Evolutionary conservation across 2,888 invertebrate genomes (phyloP).

Genomic region (Tiliacea citrago): DNA sequence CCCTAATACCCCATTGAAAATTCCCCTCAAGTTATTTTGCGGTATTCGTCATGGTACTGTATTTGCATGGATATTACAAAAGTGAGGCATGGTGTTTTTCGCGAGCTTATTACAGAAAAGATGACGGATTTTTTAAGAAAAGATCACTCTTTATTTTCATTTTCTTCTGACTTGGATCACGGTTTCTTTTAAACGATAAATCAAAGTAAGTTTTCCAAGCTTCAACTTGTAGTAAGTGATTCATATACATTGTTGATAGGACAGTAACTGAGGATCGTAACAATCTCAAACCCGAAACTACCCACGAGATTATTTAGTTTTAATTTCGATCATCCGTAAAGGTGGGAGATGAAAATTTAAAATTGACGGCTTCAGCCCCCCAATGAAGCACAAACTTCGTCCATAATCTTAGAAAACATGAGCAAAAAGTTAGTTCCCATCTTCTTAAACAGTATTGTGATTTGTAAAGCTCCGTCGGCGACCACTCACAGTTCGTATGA

Average conservation of each 20-base stretch:
- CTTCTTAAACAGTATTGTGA: constrained; percentile 55
- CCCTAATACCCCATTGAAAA: constrained; percentile 47
- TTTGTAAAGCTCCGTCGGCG: constrained; percentile 61
- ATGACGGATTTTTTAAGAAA: not conserved
- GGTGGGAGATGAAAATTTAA: constrained; percentile 19
- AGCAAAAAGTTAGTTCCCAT: constrained; percentile 25
- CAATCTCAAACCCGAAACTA: constrained; percentile 21
- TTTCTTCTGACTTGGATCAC: not conserved
- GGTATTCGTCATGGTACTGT: constrained; percentile 34
- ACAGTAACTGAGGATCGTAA: constrained; percentile 20
- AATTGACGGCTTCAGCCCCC: constrained; percentile 4
- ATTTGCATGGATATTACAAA: constrained; percentile 49
- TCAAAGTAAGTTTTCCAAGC: constrained; percentile 17
- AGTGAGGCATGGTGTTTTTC: constrained; percentile 11
- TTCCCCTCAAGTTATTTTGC: constrained; percentile 39
- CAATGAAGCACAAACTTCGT: not conserved
- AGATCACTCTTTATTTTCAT: not conserved
- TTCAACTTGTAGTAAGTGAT: constrained; percentile 18
- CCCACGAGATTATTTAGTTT: constrained; percentile 31
- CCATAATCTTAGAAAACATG: constrained; percentile 9
- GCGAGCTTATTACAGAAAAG: constrained; percentile 5
- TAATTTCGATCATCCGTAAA: constrained; percentile 9
- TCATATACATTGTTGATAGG: constrained; percentile 19
- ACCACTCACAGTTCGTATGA: constrained; percentile 68
- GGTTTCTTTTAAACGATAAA: constrained; percentile 19